phyloP scores from a whole-genome alignment of 1,140 invertebrate genomes.

The Lasaia peninsularis region DNA sequence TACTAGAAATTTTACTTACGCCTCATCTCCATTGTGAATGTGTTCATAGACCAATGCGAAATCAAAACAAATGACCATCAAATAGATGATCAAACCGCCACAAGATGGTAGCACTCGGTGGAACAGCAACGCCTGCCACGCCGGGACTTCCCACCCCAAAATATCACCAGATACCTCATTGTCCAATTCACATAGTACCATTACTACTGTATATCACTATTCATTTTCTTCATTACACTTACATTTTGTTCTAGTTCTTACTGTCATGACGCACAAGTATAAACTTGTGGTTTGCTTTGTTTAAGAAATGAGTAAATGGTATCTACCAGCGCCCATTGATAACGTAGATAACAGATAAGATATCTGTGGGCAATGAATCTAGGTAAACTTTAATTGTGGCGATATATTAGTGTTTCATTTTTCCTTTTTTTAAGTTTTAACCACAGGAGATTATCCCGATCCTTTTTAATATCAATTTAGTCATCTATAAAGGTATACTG shows the following conservation, averaged over 20 bases:
- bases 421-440: too few species aligned
- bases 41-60: conserved; percentile 52
- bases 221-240: neutral
- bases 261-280: neutral
- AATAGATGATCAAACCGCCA: conserved; percentile 55
- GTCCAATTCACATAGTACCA: conserved; percentile 64
- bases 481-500: too few species aligned
- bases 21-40: conserved; percentile 40
- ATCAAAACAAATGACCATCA: conserved; percentile 59
- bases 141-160: conserved; percentile 51
- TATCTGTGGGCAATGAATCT: conserved; percentile 48
- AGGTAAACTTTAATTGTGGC: conserved; percentile 38
- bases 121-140: conserved; percentile 58
- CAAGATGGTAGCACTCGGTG: conserved; percentile 62
- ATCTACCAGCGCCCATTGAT: conserved; percentile 56
- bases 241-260: neutral
- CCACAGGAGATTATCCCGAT: too few species aligned
- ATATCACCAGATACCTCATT: conserved; percentile 57
- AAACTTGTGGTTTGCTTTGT: conserved; percentile 8
- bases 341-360: conserved; percentile 53
- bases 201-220: conserved; percentile 28
- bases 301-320: conserved; percentile 35
- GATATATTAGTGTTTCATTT: neutral
- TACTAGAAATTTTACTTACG: conserved; percentile 38
- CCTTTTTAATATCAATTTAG: too few species aligned